Percentiles rank a stretch among this genome's conserved stretches.
Conservation (phyloP, 2,888 invertebrate species). For the Cryptophagus acutangulus region DNA sequence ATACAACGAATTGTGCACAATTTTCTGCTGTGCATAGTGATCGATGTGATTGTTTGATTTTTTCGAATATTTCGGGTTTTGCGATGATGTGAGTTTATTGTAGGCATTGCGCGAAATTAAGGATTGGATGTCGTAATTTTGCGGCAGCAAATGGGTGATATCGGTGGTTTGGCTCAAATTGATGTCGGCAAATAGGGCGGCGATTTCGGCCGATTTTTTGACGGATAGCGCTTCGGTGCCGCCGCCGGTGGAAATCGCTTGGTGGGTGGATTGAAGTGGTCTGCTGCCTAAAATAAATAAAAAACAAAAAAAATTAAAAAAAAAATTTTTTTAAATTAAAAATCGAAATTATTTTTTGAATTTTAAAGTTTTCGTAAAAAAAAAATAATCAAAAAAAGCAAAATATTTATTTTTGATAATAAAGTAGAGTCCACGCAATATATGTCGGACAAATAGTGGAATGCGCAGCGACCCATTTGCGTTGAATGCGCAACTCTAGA, state of each 20-base stretch:
- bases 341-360: no score
- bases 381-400: no score
- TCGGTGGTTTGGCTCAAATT: constrained; percentile 67
- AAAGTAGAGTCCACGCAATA: no score
- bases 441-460: no score
- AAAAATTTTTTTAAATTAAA: no score
- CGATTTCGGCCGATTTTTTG: constrained; percentile 85
- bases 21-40: constrained; percentile 22
- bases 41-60: constrained; percentile 11
- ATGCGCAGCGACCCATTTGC: no score
- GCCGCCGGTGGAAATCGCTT: constrained; percentile 31
- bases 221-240: constrained; percentile 68
- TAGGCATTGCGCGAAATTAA: constrained; percentile 30
- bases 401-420: no score
- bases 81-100: constrained; percentile 25
- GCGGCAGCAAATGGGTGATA: constrained; percentile 51
- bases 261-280: constrained; percentile 28
- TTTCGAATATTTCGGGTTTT: constrained; percentile 10
- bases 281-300: constrained; percentile 19
- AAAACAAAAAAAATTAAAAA: no score
- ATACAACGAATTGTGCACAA: constrained; percentile 42
- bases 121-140: constrained; percentile 28
- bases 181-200: constrained; percentile 76
- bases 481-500: no score
- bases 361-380: no score